These are phyloP conservation scores for Brachycybe producta DNA, from an alignment of 2,888 invertebrate genomes.

Conservation along the genomic window DNA sequence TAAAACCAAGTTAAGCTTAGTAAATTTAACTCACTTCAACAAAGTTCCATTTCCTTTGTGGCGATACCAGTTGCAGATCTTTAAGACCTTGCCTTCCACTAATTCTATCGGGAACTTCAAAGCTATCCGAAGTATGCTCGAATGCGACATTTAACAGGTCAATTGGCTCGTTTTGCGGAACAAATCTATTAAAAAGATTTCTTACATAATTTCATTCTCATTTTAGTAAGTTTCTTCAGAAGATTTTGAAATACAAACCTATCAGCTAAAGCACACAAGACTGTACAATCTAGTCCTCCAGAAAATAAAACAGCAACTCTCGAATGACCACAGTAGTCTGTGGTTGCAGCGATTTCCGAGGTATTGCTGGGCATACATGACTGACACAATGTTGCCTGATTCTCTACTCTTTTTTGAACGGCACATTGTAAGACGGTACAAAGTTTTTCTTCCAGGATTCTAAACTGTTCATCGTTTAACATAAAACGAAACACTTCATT, in stretches of 20 bases:
- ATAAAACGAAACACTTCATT: not conserved
- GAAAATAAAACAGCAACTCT: slow-evolving; percentile 79
- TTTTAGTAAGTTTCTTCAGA: too few species aligned
- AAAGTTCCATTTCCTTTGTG: slow-evolving; percentile 67
- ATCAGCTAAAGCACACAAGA: slow-evolving; percentile 67
- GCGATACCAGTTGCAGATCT: slow-evolving; percentile 55
- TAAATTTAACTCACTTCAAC: slow-evolving; percentile 45
- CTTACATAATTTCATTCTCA: too few species aligned
- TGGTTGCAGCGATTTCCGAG: not conserved
- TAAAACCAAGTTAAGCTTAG: too few species aligned
- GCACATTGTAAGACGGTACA: slow-evolving; percentile 8
- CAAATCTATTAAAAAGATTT: slow-evolving; percentile 26
- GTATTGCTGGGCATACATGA: slow-evolving; percentile 2
- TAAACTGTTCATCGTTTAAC: not conserved
- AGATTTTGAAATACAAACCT: slow-evolving; percentile 43
- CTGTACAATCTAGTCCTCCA: slow-evolving; percentile 91
- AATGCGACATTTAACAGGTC: slow-evolving; percentile 94
- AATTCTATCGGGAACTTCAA: slow-evolving; percentile 65
- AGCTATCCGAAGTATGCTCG: slow-evolving; percentile 31
- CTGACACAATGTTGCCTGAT: slow-evolving; percentile 17
- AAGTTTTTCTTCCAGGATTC: not conserved
- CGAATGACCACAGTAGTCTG: slow-evolving; percentile 43
- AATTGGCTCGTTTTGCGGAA: slow-evolving; percentile 48
- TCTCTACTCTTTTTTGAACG: slow-evolving; percentile 15
- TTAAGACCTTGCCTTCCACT: slow-evolving; percentile 57